Evolutionary conservation across 1,140 invertebrate species (phyloP), one percentile per base, ranked within the genome.

Genomic region (Paracyclopina nana): DNA sequence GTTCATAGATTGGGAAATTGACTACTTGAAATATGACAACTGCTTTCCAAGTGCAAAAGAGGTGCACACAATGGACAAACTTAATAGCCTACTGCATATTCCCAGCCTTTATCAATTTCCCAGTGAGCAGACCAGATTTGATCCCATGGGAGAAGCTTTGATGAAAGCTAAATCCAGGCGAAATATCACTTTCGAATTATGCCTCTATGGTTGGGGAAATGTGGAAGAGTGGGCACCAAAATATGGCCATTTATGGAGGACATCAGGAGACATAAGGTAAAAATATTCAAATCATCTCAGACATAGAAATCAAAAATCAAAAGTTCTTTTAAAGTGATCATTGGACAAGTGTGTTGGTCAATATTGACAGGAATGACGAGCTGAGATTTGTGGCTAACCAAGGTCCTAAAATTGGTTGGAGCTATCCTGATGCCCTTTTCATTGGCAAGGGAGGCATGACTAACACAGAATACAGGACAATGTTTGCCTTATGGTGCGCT

Each of bases 21-120:
- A 38, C 8, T 38, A 38, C 34, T 20, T 38, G n/a, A 38, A 38
- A 38, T 38, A 38, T 20, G 34, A 38, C 34, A 38, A 38, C 8
- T 38, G 34, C 20, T 38, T 16, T 38, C 34, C 34, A 3, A 38
- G 20, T 38, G 34, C 2, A 38, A 2, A 3, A 9, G n/a, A 38
- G 5, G 20, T 16, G 9, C 34, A 38, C 34, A n/a, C 14, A 16
- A 38, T 38, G 34, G 34, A 38, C 20, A 16, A 38, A 16, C n/a
- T 16, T 8, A 38, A 38, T 5, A 38, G 34, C 20, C 34, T 38
- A 16, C 34, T 38, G 14, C 34, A 38, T 38, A n/a, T 38, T 9
- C 34, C 34, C n/a, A 38, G 34, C 34, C 20, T 16, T 9, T 38
- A 38, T 9, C 34, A 38, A 38, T n/a, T 16, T 9, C 34, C 34